phyloP scores from a whole-genome alignment of 2,888 invertebrate species.

The Dicyrtomina minuta region DNA sequence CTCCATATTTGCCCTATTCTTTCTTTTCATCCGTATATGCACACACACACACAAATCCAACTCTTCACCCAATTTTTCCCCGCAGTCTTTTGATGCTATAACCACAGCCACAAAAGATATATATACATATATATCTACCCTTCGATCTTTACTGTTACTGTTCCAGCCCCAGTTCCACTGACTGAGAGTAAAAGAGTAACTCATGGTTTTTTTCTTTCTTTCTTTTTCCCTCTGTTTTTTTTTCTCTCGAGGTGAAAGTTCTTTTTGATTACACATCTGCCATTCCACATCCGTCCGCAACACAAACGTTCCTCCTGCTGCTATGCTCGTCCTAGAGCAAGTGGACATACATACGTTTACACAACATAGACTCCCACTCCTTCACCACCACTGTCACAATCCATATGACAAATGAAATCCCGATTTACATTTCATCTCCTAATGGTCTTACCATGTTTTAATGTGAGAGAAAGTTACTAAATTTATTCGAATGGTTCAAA shows the following conservation, averaged over 20 bases:
- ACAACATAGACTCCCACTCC: too few species aligned
- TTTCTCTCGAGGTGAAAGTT: neutral
- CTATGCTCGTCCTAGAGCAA: neutral
- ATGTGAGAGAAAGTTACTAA: too few species aligned
- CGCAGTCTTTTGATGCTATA: neutral
- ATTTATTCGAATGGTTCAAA: too few species aligned
- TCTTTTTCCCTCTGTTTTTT: neutral
- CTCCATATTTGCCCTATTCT: neutral
- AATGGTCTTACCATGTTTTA: too few species aligned
- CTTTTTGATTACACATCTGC: neutral
- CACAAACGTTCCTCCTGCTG: neutral
- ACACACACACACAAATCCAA: neutral
- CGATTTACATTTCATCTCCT: too few species aligned
- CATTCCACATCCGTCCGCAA: neutral
- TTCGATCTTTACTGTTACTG: neutral
- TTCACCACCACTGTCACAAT: too few species aligned
- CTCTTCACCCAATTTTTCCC: constrained; percentile 2
- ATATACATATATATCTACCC: neutral
- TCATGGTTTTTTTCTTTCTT: neutral
- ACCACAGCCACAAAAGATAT: neutral
- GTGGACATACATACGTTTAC: too few species aligned
- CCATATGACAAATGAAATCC: too few species aligned
- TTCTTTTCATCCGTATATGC: neutral
- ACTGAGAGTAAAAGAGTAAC: neutral
- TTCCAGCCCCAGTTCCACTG: neutral